These are phyloP conservation scores for Eulemur albifrons DNA, from an alignment of 2,797 vertebrate species.

Conservation along the genomic window DNA sequence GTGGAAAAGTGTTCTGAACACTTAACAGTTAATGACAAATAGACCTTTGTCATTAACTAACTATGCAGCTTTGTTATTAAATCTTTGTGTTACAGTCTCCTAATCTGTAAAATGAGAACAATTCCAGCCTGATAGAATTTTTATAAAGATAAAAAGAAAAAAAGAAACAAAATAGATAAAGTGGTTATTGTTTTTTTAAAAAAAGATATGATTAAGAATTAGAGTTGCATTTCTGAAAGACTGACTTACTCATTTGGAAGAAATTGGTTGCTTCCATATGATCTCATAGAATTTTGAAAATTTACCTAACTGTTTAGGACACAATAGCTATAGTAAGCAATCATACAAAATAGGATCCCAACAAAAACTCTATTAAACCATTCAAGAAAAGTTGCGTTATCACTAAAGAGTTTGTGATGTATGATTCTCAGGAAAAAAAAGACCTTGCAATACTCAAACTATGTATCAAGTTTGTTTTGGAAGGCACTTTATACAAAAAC, in stretches of 20 bases:
- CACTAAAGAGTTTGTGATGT: not conserved
- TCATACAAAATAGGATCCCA: not conserved
- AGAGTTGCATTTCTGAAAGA: not conserved
- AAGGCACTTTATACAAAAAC: not conserved
- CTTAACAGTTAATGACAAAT: not conserved
- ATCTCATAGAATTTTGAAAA: constrained; percentile 12
- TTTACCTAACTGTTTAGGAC: not conserved
- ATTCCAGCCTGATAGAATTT: not conserved
- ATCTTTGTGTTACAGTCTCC: not conserved
- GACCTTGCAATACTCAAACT: not conserved
- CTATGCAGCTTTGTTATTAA: not conserved
- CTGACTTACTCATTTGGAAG: not conserved
- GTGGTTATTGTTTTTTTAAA: not conserved
- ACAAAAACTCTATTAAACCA: not conserved
- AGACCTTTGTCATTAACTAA: constrained; percentile 7
- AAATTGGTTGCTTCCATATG: not conserved
- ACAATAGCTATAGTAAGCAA: not conserved
- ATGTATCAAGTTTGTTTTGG: not conserved
- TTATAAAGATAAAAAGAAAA: not conserved
- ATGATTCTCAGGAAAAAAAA: not conserved
- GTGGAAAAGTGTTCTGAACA: not conserved
- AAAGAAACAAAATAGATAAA: not conserved
- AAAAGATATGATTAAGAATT: not conserved
- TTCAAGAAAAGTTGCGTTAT: not conserved
- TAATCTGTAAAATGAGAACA: not conserved